These are phyloP conservation scores for Lasioglossum figueresi DNA, from an alignment of 2,888 invertebrate species.

Conservation along the genomic window DNA sequence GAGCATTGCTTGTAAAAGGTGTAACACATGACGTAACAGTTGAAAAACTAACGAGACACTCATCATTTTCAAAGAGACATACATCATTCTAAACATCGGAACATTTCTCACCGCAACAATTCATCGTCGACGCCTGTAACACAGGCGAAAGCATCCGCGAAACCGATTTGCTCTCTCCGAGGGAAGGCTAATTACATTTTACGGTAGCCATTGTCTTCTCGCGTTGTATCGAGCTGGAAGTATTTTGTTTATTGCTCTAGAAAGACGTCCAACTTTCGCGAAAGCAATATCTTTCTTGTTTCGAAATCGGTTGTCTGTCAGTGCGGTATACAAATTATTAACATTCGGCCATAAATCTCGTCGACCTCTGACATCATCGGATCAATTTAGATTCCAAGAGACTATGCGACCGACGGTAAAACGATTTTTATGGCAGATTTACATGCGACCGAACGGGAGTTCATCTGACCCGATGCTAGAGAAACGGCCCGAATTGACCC, in stretches of 20 bases:
- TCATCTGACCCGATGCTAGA: not conserved
- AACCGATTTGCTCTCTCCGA: not conserved
- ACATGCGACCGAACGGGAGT: not conserved
- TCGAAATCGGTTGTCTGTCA: not conserved
- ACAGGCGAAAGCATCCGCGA: not conserved
- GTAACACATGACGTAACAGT: not conserved
- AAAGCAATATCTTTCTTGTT: not conserved
- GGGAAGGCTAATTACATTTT: not conserved
- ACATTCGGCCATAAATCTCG: conserved; percentile 13
- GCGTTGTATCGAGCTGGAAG: not conserved
- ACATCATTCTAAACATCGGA: not conserved
- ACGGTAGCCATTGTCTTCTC: not conserved
- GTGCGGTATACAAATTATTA: not conserved
- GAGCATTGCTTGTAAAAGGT: not conserved
- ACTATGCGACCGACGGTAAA: not conserved
- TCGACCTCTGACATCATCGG: conserved; percentile 6
- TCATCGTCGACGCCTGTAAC: not conserved
- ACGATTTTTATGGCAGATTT: not conserved
- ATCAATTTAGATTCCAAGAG: conserved; percentile 2
- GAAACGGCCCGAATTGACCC: not conserved
- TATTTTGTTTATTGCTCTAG: not conserved
- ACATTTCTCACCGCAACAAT: not conserved
- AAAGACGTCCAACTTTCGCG: not conserved
- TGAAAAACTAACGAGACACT: not conserved
- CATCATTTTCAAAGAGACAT: not conserved